Conservation (phyloP, 64 coral and sea anemone genomes). For the Astreopora myriophthalma region DNA sequence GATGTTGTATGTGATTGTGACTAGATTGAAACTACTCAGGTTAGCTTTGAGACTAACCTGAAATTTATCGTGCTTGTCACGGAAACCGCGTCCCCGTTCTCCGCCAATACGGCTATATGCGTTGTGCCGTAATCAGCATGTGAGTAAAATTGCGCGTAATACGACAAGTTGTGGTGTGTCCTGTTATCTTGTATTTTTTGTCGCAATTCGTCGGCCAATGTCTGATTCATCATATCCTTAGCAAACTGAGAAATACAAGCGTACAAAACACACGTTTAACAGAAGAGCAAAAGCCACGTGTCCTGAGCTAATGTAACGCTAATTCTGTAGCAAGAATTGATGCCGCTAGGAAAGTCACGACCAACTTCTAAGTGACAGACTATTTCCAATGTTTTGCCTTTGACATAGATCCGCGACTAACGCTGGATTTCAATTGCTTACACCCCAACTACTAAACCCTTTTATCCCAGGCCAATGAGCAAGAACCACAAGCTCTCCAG, state of each 20-base stretch:
- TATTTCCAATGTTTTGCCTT: too few relatives aligned
- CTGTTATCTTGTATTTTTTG: slow-evolving; percentile 71
- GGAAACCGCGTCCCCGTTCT: slow-evolving; percentile 88
- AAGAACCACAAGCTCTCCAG: neutral
- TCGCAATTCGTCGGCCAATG: slow-evolving; percentile 54
- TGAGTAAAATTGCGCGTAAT: slow-evolving; percentile 72
- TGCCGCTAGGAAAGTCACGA: too few relatives aligned
- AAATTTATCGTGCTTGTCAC: slow-evolving; percentile 87
- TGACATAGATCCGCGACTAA: too few relatives aligned
- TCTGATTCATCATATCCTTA: neutral
- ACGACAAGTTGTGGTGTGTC: slow-evolving; percentile 48
- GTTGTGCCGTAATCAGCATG: slow-evolving; percentile 74
- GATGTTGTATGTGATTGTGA: too few relatives aligned
- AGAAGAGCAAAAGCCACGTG: too few relatives aligned
- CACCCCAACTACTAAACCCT: too few relatives aligned
- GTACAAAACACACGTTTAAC: neutral
- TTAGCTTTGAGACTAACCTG: slow-evolving; percentile 38
- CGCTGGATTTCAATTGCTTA: too few relatives aligned
- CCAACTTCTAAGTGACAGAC: too few relatives aligned
- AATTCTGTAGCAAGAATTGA: too few relatives aligned
- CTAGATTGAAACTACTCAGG: neutral
- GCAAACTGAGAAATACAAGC: neutral
- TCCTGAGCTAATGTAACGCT: neutral
- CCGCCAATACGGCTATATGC: slow-evolving; percentile 78
- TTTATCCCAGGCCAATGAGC: too few relatives aligned